Percentiles rank a stretch among this genome's conserved stretches.
Conservation (phyloP, 2,113 vertebrate species). For the Egretta garzetta region DNA sequence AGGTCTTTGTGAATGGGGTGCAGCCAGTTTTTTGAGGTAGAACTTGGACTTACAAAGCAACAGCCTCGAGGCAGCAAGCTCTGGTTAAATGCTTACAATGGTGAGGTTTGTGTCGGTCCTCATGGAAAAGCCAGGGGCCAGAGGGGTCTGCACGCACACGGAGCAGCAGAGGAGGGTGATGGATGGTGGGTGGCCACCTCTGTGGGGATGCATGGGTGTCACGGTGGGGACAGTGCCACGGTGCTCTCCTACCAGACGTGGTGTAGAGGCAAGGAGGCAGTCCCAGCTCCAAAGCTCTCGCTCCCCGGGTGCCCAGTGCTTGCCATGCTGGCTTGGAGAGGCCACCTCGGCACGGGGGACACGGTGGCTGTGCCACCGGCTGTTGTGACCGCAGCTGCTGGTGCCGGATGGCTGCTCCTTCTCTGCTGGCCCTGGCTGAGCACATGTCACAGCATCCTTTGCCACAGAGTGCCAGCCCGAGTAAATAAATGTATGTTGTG, state of each 20-base stretch:
- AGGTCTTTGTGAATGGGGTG: background rate
- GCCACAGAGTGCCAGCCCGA: background rate
- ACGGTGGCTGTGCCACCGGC: background rate
- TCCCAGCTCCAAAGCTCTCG: background rate
- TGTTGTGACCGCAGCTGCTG: background rate
- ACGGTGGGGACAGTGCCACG: background rate
- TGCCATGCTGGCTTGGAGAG: background rate
- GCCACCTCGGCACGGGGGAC: rapidly evolving
- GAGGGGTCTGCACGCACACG: background rate
- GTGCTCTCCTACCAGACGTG: background rate
- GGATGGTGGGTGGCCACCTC: background rate
- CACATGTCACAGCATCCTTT: background rate
- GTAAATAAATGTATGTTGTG: background rate
- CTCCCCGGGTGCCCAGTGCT: background rate
- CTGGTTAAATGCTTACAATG: background rate
- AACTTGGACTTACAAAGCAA: background rate
- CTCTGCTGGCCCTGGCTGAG: background rate
- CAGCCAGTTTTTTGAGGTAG: background rate
- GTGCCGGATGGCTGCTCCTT: background rate
- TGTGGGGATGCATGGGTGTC: rapidly evolving
- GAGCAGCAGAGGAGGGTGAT: background rate
- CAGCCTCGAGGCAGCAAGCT: background rate
- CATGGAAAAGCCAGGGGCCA: background rate
- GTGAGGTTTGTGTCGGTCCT: background rate
- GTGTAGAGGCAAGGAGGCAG: background rate